phyloP scores from a whole-genome alignment of 2,113 vertebrate species.

The Bos javanicus region DNA sequence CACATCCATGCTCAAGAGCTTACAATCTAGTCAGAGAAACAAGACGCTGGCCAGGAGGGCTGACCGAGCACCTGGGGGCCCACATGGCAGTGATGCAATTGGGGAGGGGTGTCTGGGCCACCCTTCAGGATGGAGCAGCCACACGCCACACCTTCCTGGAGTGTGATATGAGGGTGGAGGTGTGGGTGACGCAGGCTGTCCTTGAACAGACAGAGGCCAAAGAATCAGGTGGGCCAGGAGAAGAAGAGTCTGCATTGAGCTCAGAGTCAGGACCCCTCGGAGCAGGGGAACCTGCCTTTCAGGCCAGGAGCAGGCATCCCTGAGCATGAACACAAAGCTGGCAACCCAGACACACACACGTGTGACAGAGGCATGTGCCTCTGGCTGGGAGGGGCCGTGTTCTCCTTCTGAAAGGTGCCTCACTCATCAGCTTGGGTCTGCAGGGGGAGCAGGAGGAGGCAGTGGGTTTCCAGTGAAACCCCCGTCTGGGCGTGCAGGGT shows the following conservation, averaged over 20 bases:
- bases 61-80: fast-evolving
- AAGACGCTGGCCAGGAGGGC: not conserved
- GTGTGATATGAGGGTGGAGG: not conserved
- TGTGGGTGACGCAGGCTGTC: fast-evolving
- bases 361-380: too few relatives aligned
- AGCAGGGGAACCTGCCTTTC: not conserved
- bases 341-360: not conserved
- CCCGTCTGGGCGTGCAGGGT: fast-evolving
- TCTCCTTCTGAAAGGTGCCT: not conserved
- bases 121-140: not conserved
- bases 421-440: not conserved
- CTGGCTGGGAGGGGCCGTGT: not conserved
- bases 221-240: not conserved
- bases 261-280: not conserved
- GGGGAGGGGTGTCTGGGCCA: not conserved
- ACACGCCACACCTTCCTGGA: not conserved
- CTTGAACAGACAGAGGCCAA: not conserved
- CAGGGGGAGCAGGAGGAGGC: not conserved
- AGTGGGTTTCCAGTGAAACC: not conserved
- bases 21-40: not conserved
- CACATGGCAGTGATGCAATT: not conserved
- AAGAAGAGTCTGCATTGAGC: not conserved
- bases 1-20: not conserved
- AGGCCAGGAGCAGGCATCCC: not conserved
- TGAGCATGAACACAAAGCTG: not conserved